A percentile compares a stretch with the other conserved stretches of the same genome.
Evolutionary conservation across 2,113 vertebrate species (phyloP).

Genomic region (Gallinago media): DNA sequence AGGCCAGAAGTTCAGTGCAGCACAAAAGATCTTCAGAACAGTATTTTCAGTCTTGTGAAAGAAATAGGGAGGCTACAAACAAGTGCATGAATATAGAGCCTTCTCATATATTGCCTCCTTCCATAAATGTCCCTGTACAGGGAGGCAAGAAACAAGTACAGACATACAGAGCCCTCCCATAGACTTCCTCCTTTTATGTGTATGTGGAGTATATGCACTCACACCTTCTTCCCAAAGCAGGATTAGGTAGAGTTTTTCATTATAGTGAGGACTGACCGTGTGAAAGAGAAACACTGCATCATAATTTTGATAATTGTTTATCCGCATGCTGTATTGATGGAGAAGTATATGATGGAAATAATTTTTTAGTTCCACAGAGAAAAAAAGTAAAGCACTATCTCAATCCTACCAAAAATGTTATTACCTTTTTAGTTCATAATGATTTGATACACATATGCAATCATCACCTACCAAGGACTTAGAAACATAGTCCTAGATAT

Average conservation of each 20-base stretch:
- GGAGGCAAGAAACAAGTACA: background rate
- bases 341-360: background rate
- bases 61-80: background rate
- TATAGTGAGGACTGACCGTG: background rate
- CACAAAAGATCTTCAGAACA: background rate
- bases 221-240: background rate
- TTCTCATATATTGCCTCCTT: background rate
- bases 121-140: background rate
- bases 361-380: background rate
- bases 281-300: background rate
- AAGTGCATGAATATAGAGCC: background rate
- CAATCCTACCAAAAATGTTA: background rate
- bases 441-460: background rate
- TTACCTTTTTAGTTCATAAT: background rate
- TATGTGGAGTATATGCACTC: too few relatives aligned
- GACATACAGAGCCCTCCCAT: background rate
- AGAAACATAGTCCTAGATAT: background rate
- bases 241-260: background rate
- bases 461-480: background rate
- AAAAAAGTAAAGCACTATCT: background rate
- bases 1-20: background rate
- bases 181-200: background rate
- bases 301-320: background rate
- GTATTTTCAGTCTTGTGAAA: background rate
- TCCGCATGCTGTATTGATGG: background rate